phyloP scores from a whole-genome alignment of 2,113 vertebrate genomes.

The Corythornis madagascariensis region DNA sequence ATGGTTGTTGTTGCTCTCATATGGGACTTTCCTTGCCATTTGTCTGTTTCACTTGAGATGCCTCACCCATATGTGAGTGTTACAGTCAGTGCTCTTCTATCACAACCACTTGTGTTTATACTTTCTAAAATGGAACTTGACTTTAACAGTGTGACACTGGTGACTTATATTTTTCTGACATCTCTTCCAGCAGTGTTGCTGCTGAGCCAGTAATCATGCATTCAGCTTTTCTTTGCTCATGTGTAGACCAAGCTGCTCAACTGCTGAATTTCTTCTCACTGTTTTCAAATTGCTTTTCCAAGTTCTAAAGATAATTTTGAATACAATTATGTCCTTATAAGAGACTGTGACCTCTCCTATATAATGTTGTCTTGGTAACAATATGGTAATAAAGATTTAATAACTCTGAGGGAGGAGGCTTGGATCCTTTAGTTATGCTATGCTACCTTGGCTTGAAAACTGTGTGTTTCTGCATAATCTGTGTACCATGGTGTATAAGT shows the following conservation, averaged over 20 bases:
- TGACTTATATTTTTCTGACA: background rate
- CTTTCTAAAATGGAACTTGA: background rate
- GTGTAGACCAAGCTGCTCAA: background rate
- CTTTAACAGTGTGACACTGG: background rate
- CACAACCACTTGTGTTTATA: background rate
- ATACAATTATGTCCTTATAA: constrained; percentile 12
- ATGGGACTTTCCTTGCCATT: background rate
- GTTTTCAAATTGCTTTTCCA: background rate
- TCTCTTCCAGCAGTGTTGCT: background rate
- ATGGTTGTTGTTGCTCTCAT: background rate
- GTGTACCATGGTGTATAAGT: background rate
- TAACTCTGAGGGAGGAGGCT: background rate
- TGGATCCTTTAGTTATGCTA: background rate
- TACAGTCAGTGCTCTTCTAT: background rate
- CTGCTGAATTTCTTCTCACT: background rate
- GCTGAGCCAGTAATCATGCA: constrained; percentile 15
- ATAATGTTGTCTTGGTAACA: background rate
- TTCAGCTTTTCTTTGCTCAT: background rate
- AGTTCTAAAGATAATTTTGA: constrained; percentile 15
- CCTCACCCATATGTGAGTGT: background rate
- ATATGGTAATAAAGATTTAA: constrained; percentile 14
- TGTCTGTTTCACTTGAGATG: background rate
- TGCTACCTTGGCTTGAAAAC: background rate
- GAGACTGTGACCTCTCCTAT: background rate
- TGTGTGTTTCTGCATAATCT: background rate